A percentile compares a stretch with the other conserved stretches of the same genome.
phyloP scores from a whole-genome alignment of 2,113 vertebrate genomes.

The Asarcornis scutulata region DNA sequence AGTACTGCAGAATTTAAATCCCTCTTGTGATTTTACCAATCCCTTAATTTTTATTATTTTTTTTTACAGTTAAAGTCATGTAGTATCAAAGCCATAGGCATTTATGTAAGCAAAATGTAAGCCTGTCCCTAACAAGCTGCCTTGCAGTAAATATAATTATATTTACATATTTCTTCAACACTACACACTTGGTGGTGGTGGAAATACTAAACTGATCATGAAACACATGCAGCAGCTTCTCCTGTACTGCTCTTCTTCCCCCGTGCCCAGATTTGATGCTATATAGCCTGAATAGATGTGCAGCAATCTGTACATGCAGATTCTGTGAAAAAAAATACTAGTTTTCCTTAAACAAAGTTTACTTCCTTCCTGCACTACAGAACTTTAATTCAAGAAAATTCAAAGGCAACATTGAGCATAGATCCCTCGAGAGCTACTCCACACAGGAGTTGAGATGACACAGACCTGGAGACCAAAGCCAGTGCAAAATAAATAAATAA shows the following conservation, averaged over 20 bases:
- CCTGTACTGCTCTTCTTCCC: background rate
- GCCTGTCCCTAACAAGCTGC: background rate
- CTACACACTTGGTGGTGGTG: background rate
- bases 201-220: background rate
- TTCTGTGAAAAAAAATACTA: background rate
- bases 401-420: background rate
- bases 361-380: background rate
- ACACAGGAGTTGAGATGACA: background rate
- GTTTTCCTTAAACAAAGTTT: background rate
- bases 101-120: background rate
- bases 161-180: background rate
- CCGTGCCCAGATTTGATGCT: background rate
- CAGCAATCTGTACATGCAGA: background rate
- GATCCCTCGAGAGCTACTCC: background rate
- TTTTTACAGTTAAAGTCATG: background rate
- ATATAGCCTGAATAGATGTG: background rate
- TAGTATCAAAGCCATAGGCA: background rate
- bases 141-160: background rate
- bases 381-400: background rate
- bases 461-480: background rate
- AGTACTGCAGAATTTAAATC: background rate
- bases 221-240: background rate
- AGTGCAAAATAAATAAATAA: rapidly evolving
- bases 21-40: background rate
- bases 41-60: background rate